Conservation (phyloP, 1,140 invertebrate genomes). For the Leguminivora glycinivorella region DNA sequence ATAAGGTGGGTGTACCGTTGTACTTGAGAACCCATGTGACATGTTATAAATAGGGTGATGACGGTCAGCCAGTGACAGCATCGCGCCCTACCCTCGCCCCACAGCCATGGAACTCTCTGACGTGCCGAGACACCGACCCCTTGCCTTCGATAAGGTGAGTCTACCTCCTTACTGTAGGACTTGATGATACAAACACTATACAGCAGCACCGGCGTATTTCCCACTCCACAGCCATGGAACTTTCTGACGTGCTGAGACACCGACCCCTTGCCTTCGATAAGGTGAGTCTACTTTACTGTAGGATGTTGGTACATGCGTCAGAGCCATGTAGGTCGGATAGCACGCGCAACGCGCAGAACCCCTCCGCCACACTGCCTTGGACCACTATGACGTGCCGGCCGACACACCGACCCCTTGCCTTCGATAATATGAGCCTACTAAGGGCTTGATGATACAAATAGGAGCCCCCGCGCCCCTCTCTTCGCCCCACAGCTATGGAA, state of each 20-base stretch:
- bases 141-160: constrained; percentile 83
- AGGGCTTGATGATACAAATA: too few relatives aligned
- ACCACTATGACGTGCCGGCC: constrained; percentile 82
- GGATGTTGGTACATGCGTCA: too few relatives aligned
- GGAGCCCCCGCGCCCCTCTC: constrained; percentile 80
- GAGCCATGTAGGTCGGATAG: too few relatives aligned
- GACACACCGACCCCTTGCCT: constrained; percentile 82
- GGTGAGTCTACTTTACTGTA: constrained; percentile 57
- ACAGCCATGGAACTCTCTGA: constrained; percentile 80
- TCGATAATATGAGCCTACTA: too few relatives aligned
- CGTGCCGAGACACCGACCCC: constrained; percentile 82
- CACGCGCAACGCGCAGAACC: too few relatives aligned
- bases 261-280: constrained; percentile 84
- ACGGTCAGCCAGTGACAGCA: too few relatives aligned
- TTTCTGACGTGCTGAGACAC: constrained; percentile 81
- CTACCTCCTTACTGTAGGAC: background rate
- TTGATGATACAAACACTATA: too few relatives aligned
- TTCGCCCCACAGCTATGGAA: constrained; percentile 79
- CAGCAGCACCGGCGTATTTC: constrained; percentile 80
- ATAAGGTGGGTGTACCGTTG: constrained; percentile 76
- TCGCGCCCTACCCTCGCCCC: constrained; percentile 79
- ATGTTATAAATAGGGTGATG: too few relatives aligned
- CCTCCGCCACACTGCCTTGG: constrained; percentile 79
- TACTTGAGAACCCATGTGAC: too few relatives aligned
- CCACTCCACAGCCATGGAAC: constrained; percentile 80